phyloP scores from a whole-genome alignment of 2,888 invertebrate genomes.

The Leptopilina drosophilae region DNA sequence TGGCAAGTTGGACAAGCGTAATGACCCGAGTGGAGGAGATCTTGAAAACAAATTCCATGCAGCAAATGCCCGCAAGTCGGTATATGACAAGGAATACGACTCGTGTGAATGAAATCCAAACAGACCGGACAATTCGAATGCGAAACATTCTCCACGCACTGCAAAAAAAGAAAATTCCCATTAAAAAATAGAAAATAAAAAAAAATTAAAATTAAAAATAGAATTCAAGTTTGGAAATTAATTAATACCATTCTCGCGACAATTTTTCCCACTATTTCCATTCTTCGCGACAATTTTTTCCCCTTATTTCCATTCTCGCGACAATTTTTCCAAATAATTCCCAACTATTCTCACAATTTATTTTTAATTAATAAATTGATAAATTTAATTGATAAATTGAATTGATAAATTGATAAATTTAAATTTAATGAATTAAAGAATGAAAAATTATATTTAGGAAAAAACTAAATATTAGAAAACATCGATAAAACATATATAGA shows the following conservation, averaged over 20 bases:
- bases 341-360: no score
- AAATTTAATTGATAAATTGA: no score
- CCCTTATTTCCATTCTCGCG: no score
- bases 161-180: constrained; percentile 50
- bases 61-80: constrained; percentile 93
- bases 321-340: no score
- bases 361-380: no score
- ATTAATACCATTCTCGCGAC: no score
- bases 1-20: constrained; percentile 94
- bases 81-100: constrained; percentile 92
- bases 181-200: background rate
- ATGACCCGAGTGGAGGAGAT: constrained; percentile 86
- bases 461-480: constrained; percentile 44
- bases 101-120: constrained; percentile 93
- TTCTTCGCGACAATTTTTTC: no score
- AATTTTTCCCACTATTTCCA: no score
- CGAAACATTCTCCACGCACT: constrained; percentile 95
- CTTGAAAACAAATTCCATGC: constrained; percentile 91
- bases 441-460: background rate
- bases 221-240: no score
- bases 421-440: no score
- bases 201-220: no score
- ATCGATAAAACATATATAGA: constrained; percentile 27
- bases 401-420: no score
- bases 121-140: constrained; percentile 93